phyloP scores from a whole-genome alignment of 2,888 invertebrate species.

The Melanchra persicariae region DNA sequence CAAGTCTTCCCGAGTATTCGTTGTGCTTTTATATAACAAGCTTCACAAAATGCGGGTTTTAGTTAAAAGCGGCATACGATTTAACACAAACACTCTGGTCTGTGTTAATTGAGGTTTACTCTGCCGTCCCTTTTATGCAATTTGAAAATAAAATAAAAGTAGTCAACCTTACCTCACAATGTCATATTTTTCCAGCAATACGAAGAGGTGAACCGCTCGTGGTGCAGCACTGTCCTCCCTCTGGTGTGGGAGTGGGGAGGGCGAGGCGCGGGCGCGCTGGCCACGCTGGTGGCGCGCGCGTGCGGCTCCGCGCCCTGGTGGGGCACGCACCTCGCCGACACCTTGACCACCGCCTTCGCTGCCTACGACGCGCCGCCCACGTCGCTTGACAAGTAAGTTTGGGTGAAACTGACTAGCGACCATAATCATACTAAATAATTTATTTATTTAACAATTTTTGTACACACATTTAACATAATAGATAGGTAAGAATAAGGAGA shows the following conservation, averaged over 20 bases:
- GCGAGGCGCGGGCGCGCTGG: constrained; percentile 94
- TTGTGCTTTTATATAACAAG: too few species aligned
- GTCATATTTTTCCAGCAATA: constrained; percentile 69
- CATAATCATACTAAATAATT: too few species aligned
- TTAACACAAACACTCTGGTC: too few species aligned
- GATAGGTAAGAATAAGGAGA: too few species aligned
- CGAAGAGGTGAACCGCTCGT: constrained; percentile 73
- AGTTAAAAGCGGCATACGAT: too few species aligned
- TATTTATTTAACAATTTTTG: too few species aligned
- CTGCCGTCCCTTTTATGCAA: not conserved
- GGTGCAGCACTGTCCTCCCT: constrained; percentile 83
- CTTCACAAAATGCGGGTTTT: too few species aligned
- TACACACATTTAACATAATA: too few species aligned
- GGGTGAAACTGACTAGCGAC: too few species aligned
- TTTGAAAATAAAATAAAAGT: not conserved
- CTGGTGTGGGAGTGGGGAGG: constrained; percentile 94
- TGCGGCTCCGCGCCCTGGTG: constrained; percentile 96
- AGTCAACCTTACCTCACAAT: not conserved
- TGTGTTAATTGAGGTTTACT: not conserved
- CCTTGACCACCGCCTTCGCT: constrained; percentile 94
- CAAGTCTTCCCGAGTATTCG: too few species aligned
- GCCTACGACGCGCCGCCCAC: constrained; percentile 95
- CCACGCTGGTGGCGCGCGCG: constrained; percentile 94
- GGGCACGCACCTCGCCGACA: constrained; percentile 97
- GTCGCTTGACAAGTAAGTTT: constrained; percentile 94